Evolutionary conservation across 2,113 vertebrate genomes (phyloP).

Genomic region (Tautogolabrus adspersus): DNA sequence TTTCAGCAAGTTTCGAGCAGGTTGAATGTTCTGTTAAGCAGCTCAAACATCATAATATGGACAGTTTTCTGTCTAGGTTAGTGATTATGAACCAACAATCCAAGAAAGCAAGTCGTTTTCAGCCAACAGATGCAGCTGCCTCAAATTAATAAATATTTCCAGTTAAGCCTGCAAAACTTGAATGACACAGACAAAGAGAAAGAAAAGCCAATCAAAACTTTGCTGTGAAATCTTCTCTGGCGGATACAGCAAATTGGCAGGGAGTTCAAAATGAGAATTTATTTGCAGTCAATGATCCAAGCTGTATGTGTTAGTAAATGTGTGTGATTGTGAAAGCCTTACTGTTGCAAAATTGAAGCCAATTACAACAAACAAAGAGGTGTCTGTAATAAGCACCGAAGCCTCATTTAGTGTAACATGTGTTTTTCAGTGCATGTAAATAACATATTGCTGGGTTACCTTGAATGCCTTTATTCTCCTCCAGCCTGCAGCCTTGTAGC

Average conservation of each 20-base stretch:
- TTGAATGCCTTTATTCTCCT: not conserved
- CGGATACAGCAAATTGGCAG: not conserved
- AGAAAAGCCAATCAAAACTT: slow-evolving; percentile 51
- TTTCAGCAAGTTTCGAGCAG: not conserved
- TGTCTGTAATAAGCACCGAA: not conserved
- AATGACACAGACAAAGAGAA: slow-evolving; percentile 28
- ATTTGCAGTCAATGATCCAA: slow-evolving; percentile 55
- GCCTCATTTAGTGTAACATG: slow-evolving; percentile 2
- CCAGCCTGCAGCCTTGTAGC: slow-evolving; percentile 15
- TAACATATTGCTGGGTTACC: slow-evolving; percentile 23
- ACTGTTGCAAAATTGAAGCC: slow-evolving; percentile 49
- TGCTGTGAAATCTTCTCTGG: slow-evolving; percentile 31
- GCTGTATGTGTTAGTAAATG: not conserved
- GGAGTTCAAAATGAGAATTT: slow-evolving; percentile 39
- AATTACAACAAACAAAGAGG: slow-evolving; percentile 35
- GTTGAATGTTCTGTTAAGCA: not conserved
- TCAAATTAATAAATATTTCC: slow-evolving; percentile 23
- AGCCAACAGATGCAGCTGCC: slow-evolving; percentile 20
- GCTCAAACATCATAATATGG: not conserved
- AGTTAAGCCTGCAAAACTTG: slow-evolving; percentile 22
- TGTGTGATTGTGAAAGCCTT: slow-evolving; percentile 15
- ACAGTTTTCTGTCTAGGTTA: slow-evolving; percentile 23
- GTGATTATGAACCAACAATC: slow-evolving; percentile 19
- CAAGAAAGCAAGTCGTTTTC: not conserved
- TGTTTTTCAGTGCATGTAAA: slow-evolving; percentile 13